Evolutionary conservation across 2,113 vertebrate species (phyloP).

Genomic region (Lepus americanus): DNA sequence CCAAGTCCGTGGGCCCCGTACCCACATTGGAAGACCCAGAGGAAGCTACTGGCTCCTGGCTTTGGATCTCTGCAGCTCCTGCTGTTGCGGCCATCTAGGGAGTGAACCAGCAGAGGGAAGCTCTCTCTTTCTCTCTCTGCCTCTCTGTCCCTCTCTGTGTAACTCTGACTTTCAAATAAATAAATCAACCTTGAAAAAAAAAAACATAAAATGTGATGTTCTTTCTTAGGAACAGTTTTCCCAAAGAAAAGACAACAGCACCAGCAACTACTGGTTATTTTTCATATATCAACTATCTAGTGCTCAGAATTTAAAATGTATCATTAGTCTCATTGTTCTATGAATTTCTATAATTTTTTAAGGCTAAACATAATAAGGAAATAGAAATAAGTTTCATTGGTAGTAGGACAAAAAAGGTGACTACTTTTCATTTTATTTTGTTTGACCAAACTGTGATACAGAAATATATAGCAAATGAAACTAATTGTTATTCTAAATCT

Average conservation of each 20-base stretch:
- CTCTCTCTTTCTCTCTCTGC: too few species aligned
- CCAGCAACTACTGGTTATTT: not conserved
- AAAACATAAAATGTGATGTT: too few species aligned
- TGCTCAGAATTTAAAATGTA: not conserved
- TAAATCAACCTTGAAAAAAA: too few species aligned
- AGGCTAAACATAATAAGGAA: not conserved
- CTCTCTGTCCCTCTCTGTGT: too few species aligned
- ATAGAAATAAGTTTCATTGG: not conserved
- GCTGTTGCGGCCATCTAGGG: too few species aligned
- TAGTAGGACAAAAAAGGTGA: not conserved
- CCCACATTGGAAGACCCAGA: too few species aligned
- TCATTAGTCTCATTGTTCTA: not conserved
- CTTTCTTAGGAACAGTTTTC: not conserved
- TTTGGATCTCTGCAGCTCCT: too few species aligned
- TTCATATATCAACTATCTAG: accelerated
- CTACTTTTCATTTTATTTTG: not conserved
- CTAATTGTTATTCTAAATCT: not conserved
- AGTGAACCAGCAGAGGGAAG: too few species aligned
- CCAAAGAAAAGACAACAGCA: not conserved
- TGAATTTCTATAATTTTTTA: not conserved
- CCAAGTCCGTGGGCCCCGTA: too few species aligned
- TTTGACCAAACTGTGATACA: not conserved
- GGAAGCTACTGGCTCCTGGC: too few species aligned
- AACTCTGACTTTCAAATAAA: too few species aligned
- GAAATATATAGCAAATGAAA: not conserved